Evolutionary conservation across 2,888 invertebrate genomes (phyloP), one percentile per base, ranked within the genome.

Genomic region (Drosophila meridiana): DNA sequence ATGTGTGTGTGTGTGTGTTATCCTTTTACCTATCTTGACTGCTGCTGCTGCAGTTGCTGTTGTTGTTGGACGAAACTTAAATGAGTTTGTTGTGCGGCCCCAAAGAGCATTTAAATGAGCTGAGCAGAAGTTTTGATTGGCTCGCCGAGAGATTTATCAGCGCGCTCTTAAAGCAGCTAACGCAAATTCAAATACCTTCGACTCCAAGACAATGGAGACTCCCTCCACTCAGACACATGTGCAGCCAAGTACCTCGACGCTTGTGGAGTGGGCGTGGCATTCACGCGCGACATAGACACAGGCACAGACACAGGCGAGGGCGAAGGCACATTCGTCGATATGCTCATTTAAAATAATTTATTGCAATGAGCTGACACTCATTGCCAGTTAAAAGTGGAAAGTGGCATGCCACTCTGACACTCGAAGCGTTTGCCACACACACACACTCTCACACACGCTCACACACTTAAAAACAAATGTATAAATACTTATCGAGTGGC

Each of bases 271-370:
- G 47, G 55, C 28, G 60, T 30, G 42, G 71, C 53, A 74, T 58
- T 63, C 71, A 71, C 68, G 60, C 67, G 47, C 63, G 57, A 13
- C 58, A 56, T 45, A 64, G 50, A 70, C 72, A 78, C 52, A 61
- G 48, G 40, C 58, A 58, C 28, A 60, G 52, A 77, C 20, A 66
- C 34, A 77, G 32, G 20, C 56, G 55, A 43, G 60, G 45, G 30
- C 56, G 55, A 43, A 60, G 55, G 71, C 71, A 78, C 72, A 78
- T 78, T 82, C 52, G 83, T 85, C 91, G 91, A 90, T 87, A 87
- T 85, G 92, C 92, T 92, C 91, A 90, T 91, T 92, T 86, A 87
- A 92, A 91, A 90, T 91, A 91, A 91, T 91, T 92, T 91, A 91
- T 91, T 90, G 90, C 91, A 77, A 73, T 82, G 83, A 79, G 76